Conservation (phyloP, 2,797 vertebrate genomes). For the Rachycentron canadum region DNA sequence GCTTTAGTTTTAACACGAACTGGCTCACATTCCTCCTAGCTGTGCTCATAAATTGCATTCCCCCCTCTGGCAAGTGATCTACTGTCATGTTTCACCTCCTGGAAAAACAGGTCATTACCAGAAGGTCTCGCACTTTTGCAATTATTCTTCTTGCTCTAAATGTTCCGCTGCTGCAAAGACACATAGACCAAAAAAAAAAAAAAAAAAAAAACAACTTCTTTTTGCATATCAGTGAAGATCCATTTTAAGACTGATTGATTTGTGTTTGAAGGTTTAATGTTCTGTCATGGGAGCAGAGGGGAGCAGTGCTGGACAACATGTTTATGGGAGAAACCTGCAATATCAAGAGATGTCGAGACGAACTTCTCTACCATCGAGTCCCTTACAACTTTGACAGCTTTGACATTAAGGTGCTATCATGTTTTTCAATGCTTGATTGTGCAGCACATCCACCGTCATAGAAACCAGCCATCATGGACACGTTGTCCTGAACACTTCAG, state of each 20-base stretch:
- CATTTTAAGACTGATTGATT: background rate
- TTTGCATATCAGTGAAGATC: too few relatives aligned
- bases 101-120: background rate
- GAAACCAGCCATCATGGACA: background rate
- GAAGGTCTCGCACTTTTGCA: background rate
- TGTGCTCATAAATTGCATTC: background rate
- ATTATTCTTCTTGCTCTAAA: background rate
- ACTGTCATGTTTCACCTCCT: background rate
- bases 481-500: background rate
- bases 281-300: constrained; percentile 86
- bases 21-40: constrained; percentile 3
- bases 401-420: constrained; percentile 87
- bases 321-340: constrained; percentile 89
- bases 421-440: background rate
- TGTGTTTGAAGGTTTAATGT: constrained; percentile 87
- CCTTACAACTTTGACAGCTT: constrained; percentile 89
- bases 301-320: constrained; percentile 89
- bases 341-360: constrained; percentile 78
- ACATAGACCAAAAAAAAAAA: too few relatives aligned
- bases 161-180: background rate
- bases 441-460: background rate
- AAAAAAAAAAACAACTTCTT: background rate
- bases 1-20: background rate
- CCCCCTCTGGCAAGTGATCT: background rate
- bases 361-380: constrained; percentile 84